phyloP scores from a whole-genome alignment of 2,113 vertebrate genomes.

The Sula dactylatra region DNA sequence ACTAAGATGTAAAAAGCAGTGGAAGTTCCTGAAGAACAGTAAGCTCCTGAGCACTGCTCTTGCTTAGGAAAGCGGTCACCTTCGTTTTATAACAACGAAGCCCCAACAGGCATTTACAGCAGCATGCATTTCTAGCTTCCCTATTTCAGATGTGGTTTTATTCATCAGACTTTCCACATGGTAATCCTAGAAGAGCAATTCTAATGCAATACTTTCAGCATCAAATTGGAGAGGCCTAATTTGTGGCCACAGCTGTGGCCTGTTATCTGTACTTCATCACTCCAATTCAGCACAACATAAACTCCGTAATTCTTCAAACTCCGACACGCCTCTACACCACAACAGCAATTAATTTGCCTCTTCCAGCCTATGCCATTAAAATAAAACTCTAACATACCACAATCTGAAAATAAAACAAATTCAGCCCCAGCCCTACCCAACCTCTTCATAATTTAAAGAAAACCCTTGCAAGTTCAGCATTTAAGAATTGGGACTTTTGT shows the following conservation, averaged over 20 bases:
- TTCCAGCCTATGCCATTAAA: conserved; percentile 40
- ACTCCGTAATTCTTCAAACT: conserved; percentile 9
- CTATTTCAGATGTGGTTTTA: conserved; percentile 2
- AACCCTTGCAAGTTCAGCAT: not conserved
- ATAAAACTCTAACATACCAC: conserved; percentile 8
- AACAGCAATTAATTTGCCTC: conserved; percentile 59
- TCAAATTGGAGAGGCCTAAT: conserved; percentile 70
- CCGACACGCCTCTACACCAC: conserved; percentile 11
- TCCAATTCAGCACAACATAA: conserved; percentile 54
- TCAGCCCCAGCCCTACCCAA: not conserved
- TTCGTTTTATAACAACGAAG: not conserved
- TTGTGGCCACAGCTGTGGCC: conserved; percentile 52
- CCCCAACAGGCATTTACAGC: not conserved
- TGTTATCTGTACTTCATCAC: conserved; percentile 56
- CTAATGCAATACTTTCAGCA: conserved; percentile 47
- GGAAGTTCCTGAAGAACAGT: not conserved
- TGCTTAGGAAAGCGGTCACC: not conserved
- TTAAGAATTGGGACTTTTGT: not conserved
- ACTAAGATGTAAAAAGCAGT: not conserved
- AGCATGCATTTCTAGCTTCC: not conserved
- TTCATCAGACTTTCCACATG: not conserved
- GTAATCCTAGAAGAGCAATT: conserved; percentile 47
- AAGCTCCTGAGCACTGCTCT: not conserved
- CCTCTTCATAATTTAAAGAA: not conserved
- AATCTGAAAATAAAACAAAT: conserved; percentile 5